Evolutionary conservation across 2,888 invertebrate species (phyloP).

Genomic region (Abrostola tripartita): DNA sequence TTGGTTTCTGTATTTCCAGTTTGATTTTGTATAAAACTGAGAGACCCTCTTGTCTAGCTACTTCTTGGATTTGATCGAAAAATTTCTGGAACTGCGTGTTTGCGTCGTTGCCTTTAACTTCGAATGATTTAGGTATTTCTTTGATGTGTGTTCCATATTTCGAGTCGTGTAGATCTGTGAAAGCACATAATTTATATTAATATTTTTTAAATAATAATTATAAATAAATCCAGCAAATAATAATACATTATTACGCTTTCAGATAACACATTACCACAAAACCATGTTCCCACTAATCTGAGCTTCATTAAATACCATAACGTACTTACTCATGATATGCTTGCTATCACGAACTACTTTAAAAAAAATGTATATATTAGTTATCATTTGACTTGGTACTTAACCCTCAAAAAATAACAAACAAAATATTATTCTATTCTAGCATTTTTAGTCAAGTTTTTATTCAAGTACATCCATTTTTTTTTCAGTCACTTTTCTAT

Average conservation of each 20-base stretch:
- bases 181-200: neutral
- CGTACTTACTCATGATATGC: neutral
- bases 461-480: neutral
- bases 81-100: constrained; percentile 69
- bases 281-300: no score
- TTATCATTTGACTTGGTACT: neutral
- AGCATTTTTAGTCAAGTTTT: neutral
- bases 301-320: neutral
- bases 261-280: no score
- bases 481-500: neutral
- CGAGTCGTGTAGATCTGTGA: constrained; percentile 60
- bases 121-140: constrained; percentile 74
- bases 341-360: neutral
- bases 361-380: neutral
- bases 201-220: no score
- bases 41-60: constrained; percentile 70
- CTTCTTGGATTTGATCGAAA: constrained; percentile 66
- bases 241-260: no score
- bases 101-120: constrained; percentile 66
- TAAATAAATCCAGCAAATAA: no score
- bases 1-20: constrained; percentile 65
- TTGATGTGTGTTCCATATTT: constrained; percentile 58
- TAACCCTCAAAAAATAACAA: neutral
- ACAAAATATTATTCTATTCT: neutral
- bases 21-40: constrained; percentile 73